A percentile compares a stretch with the other conserved stretches of the same genome.
These are phyloP conservation scores for Callosobruchus maculatus DNA, from an alignment of 2,888 invertebrate species.

Conservation along the genomic window DNA sequence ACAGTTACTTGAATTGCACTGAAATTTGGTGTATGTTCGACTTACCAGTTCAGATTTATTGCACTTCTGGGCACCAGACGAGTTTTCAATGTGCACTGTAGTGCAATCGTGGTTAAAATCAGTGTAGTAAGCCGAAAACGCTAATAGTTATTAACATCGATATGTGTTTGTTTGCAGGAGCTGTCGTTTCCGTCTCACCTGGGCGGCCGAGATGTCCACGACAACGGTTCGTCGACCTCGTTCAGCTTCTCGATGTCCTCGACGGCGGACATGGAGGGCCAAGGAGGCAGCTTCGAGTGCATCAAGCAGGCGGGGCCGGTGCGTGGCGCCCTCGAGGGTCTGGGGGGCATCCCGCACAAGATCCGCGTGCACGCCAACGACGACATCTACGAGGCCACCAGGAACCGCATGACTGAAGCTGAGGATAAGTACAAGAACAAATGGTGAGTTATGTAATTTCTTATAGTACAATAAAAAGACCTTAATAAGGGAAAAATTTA, in stretches of 20 bases:
- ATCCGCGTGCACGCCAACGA: slow-evolving; percentile 94
- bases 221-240: slow-evolving; percentile 47
- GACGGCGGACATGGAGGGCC: slow-evolving; percentile 75
- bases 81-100: too few species aligned
- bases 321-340: slow-evolving; percentile 64
- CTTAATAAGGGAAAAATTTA: too few species aligned
- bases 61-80: too few species aligned
- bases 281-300: slow-evolving; percentile 91
- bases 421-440: slow-evolving; percentile 92
- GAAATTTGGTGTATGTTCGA: too few species aligned
- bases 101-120: too few species aligned
- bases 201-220: slow-evolving; percentile 39
- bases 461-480: too few species aligned
- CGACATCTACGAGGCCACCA: slow-evolving; percentile 91
- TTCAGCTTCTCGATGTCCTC: slow-evolving; percentile 78
- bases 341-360: slow-evolving; percentile 82
- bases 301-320: slow-evolving; percentile 62
- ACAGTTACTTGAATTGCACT: too few species aligned
- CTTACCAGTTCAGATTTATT: too few species aligned
- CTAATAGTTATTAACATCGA: too few species aligned
- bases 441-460: too few species aligned
- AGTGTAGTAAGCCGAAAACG: too few species aligned
- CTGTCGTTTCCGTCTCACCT: slow-evolving; percentile 66
- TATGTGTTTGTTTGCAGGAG: slow-evolving; percentile 56
- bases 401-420: slow-evolving; percentile 86